Evolutionary conservation across 2,888 invertebrate genomes (phyloP), one percentile per base, ranked within the genome.

Genomic region (Ecdyonurus torrentis): DNA sequence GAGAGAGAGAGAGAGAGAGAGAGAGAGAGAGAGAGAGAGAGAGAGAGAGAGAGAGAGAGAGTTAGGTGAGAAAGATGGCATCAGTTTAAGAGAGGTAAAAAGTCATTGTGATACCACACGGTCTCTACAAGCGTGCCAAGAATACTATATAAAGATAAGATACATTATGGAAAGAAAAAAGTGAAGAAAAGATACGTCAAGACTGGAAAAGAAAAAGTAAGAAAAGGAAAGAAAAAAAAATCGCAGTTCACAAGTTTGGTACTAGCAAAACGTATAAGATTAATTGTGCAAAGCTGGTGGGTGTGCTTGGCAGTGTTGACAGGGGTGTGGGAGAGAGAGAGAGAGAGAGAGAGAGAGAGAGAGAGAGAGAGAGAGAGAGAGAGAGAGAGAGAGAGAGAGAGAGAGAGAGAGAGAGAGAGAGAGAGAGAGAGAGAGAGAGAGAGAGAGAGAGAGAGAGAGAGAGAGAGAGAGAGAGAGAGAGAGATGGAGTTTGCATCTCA

Each of bases 401-500:
- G 61, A 15, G 23, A 25, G 23, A 25, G 18, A 22, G 55, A 58
- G 22, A 37, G 62, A 25, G 23, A 23, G 52, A 18, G n/a, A n/a
- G 23, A 23, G 59, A 24, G 23, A 23, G 23, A 23, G 59, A n/a
- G 59, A 23, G 23, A 52, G 23, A 50, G 52, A 61, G 61, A 22
- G 10, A 58, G 62, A 2, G 25, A 23, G 61, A 15, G 23, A 25
- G 23, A 25, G 18, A 22, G 55, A 58, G 22, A 37, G 62, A 25
- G 23, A 23, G 52, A 18, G n/a, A n/a, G 23, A 23, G 59, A 24
- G 23, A 23, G 23, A 23, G 59, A n/a, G 59, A 23, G 23, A 52
- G 23, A 50, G 52, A 61, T 37, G 52, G 10, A 58, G 62, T 58
- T 58, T 62, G 58, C 25, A 62, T 55, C 55, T 58, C 62, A 62